Conservation (phyloP, 1,140 invertebrate species). For the Archivesica marissinica region DNA sequence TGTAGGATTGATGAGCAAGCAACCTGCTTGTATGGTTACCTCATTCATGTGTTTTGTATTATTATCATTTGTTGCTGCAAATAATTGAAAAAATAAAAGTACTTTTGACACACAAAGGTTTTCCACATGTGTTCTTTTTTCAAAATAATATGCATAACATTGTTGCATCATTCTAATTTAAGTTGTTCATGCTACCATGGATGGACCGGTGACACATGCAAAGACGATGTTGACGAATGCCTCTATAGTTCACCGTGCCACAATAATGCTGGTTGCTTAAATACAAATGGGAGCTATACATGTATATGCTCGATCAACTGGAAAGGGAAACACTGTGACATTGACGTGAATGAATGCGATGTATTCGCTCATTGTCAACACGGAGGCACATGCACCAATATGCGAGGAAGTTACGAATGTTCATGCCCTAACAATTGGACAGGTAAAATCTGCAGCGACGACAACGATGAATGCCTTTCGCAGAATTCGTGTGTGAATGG, state of each 20-base stretch:
- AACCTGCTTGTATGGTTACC: too few relatives aligned
- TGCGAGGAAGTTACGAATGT: constrained; percentile 19
- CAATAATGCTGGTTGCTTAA: constrained; percentile 44
- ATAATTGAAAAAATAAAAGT: too few relatives aligned
- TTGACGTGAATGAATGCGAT: constrained; percentile 65
- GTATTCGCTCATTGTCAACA: constrained; percentile 17
- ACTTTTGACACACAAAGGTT: too few relatives aligned
- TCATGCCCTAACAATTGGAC: constrained; percentile 18
- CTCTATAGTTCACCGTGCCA: constrained; percentile 33
- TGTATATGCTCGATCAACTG: constrained; percentile 36
- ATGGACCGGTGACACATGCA: constrained; percentile 48
- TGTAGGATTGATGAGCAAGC: too few relatives aligned
- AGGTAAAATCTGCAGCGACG: constrained; percentile 33
- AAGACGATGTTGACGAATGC: constrained; percentile 64
- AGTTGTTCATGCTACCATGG: constrained; percentile 49
- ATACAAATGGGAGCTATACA: constrained; percentile 28
- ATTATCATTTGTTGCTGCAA: too few relatives aligned
- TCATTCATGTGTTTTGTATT: too few relatives aligned
- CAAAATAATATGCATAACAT: too few relatives aligned
- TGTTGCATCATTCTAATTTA: too few relatives aligned
- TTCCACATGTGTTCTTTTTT: too few relatives aligned
- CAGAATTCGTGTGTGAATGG: constrained; percentile 10
- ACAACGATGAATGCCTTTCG: constrained; percentile 31
- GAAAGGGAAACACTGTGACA: constrained; percentile 26
- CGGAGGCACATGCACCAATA: constrained; percentile 38